Evolutionary conservation across 2,888 invertebrate species (phyloP), one percentile per base, ranked within the genome.

Genomic region (Cosmia trapezina): DNA sequence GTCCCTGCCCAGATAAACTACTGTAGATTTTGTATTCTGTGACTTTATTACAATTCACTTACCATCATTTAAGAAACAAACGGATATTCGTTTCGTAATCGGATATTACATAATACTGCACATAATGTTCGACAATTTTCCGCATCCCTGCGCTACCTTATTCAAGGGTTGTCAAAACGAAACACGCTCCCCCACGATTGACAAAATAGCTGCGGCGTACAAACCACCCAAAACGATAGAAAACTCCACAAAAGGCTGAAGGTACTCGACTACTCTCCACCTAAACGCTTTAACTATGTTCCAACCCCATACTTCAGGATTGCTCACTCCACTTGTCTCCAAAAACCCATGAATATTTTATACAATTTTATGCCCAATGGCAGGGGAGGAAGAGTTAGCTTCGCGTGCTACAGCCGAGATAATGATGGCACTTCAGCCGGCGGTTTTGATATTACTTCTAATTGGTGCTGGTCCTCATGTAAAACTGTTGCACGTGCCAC

Each of bases 281-380:
- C 93, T 96, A 96, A 96, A 96, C 96, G 96, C 94, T 96, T 96
- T 95, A 96, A 95, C 96, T 93, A 95, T 95, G 92, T 94, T 93
- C 95, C 95, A 91, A 92, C 94, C 95, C 95, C 93, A 93, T 92
- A 90, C 94, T 94, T 88, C 92, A 94, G 93, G 95, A 94, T 90
- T 96, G 95, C 96, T 96, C 96, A 96, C 95, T 95, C 95, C 93
- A 96, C 96, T 96, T 95, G 93, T 96, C 96, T 96, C 95, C 96
- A 93, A 95, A 96, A 95, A 93, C 93, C 92, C 93, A 91, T 93
- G 89, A 94, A 92, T 89, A 89, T 92, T 92, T 91, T 89, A 93
- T 86, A 88, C 92, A 88, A 95, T 91, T 94, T 89, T 94, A 87
- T 89, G 89, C 92, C 91, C 88, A 93, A 90, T 85, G 77, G 74